phyloP scores from a whole-genome alignment of 2,797 vertebrate species.

The Intellagama lesueurii region DNA sequence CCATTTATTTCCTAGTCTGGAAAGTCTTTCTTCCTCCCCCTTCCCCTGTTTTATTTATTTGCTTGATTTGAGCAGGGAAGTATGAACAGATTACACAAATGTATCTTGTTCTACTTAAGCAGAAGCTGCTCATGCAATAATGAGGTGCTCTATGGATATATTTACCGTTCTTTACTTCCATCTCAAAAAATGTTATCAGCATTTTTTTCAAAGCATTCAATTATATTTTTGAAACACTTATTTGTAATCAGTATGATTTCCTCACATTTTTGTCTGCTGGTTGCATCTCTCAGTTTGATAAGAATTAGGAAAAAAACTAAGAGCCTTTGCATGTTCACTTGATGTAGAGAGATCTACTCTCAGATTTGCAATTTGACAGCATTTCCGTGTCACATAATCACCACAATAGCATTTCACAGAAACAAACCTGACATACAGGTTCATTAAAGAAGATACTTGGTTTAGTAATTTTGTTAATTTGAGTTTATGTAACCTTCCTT shows the following conservation, averaged over 20 bases:
- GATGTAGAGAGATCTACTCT: neutral
- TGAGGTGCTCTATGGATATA: neutral
- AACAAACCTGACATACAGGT: neutral
- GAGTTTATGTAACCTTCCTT: neutral
- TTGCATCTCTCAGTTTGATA: neutral
- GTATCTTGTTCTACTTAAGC: neutral
- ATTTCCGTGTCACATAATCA: neutral
- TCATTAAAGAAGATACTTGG: conserved; percentile 2
- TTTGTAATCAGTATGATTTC: neutral
- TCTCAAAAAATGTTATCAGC: neutral
- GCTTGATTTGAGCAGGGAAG: neutral
- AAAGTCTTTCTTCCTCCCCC: no score
- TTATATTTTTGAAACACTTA: neutral
- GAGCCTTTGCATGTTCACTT: neutral
- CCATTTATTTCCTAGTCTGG: neutral
- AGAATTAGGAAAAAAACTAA: neutral
- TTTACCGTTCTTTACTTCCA: neutral
- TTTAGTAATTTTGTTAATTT: neutral
- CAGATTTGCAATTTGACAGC: neutral
- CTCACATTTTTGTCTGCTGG: neutral
- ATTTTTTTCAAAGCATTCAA: neutral
- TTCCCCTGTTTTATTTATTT: neutral
- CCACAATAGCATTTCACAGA: neutral
- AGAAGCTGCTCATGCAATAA: neutral
- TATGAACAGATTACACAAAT: neutral